phyloP scores from a whole-genome alignment of 30 jellyfish, hydroid and myxozoan genomes.

The Hydra vulgaris region DNA sequence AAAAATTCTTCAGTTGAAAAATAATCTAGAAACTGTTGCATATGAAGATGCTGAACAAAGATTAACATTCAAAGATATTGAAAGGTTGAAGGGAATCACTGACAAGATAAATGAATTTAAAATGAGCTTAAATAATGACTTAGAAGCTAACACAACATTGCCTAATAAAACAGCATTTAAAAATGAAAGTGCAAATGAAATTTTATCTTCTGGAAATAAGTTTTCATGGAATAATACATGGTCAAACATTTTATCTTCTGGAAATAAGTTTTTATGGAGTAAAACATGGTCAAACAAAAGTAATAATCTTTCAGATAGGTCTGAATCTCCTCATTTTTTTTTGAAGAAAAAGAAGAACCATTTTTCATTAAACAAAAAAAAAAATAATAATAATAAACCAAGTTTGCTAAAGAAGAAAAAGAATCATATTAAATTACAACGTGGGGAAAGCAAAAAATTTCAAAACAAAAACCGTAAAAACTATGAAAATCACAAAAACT shows the following conservation, averaged over 20 bases:
- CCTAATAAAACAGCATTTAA: not conserved
- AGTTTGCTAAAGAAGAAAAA: not conserved
- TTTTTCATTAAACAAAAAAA: not conserved
- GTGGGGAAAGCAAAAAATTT: not conserved
- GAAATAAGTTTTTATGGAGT: not conserved
- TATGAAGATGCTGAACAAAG: not conserved
- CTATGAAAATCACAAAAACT: not conserved
- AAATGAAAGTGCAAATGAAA: too few species aligned
- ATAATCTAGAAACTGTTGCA: not conserved
- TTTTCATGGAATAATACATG: too few species aligned
- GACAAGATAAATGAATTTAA: not conserved
- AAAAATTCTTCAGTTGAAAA: not conserved
- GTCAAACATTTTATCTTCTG: too few species aligned
- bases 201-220: not conserved
- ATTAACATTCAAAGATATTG: not conserved
- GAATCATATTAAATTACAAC: not conserved
- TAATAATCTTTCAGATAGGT: too few species aligned
- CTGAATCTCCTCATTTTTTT: too few species aligned
- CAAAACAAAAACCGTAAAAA: too few species aligned
- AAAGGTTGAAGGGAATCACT: not conserved
- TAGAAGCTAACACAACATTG: not conserved
- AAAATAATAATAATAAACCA: not conserved
- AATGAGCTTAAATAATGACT: not conserved
- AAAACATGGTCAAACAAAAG: too few species aligned
- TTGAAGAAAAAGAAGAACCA: not conserved